Evolutionary conservation across 1,140 invertebrate species (phyloP), one percentile per base, ranked within the genome.

Genomic region (Heliconius himera): DNA sequence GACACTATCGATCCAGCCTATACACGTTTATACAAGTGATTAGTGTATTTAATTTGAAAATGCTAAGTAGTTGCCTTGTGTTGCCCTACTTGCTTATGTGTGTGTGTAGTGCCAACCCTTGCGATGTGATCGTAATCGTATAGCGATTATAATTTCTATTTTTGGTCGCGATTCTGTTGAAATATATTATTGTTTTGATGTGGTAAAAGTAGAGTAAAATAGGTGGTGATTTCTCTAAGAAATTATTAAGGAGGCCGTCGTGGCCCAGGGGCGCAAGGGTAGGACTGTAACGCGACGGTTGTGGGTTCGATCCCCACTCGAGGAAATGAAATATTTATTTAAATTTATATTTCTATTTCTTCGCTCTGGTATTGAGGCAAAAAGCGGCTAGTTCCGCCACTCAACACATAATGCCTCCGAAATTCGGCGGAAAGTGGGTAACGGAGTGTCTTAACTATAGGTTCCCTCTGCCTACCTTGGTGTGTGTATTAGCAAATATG

Each of bases 41-140:
- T 94, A 94, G 91, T 94, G 93, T 93, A 92, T 94, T 94, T 94
- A 94, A 94, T 94, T 94, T 93, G 92, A 94, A 94, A 94, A 94
- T 93, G 93, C 92, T 94, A 94, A 94, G 93, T 93, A 94, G 93
- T 94, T 92, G 90, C 87, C 90, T 91, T 92, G 92, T 91, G 91
- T 66, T 66, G 60, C 26, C 60, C 26, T 13, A 29, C 60, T 26
- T n/a, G 60, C 88, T 85, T 81, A 73, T 76, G 87, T 89, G 91
- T 90, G 89, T 76, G 86, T 81, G 86, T 56, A 56, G 54, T 56
- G 90, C 90, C 82, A 93, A 94, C 92, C 92, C 92, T 94, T 87
- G 88, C 82, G 88, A 90, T 66, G 60, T 16, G 60, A 91, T 90
- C 87, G 87, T 83, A 90, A 88, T 89, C 83, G 87, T 92, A 91